Evolutionary conservation across 2,888 invertebrate genomes (phyloP).

Genomic region (Parthenolecanium corni): DNA sequence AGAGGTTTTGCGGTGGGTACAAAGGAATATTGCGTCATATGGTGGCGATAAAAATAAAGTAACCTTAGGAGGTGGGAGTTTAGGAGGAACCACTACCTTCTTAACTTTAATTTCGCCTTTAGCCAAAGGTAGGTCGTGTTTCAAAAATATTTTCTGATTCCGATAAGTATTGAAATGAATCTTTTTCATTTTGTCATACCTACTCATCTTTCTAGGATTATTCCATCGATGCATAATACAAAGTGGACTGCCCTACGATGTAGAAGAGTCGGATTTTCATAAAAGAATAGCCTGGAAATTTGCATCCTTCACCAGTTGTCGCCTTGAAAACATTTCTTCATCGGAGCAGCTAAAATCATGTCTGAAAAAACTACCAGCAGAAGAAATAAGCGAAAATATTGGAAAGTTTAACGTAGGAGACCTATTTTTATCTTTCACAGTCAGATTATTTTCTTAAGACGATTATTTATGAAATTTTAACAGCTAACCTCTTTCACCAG

Average conservation of each 20-base stretch:
- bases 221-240: constrained; percentile 53
- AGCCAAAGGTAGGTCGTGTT: constrained; percentile 27
- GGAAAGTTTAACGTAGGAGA: constrained; percentile 5
- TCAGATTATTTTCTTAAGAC: too few relatives aligned
- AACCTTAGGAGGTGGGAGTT: constrained; percentile 32
- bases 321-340: neutral
- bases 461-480: neutral
- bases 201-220: constrained; percentile 35
- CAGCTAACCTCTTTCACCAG: too few relatives aligned
- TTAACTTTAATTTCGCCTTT: constrained; percentile 31
- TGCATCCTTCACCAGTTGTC: constrained; percentile 53
- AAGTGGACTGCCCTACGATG: constrained; percentile 54
- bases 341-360: constrained; percentile 3
- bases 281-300: constrained; percentile 50
- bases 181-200: neutral
- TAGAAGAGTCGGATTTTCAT: constrained; percentile 44
- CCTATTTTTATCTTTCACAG: too few relatives aligned
- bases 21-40: constrained; percentile 25
- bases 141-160: neutral
- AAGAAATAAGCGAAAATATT: neutral
- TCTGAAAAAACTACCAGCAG: constrained; percentile 11
- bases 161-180: neutral
- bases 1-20: constrained; percentile 29
- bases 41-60: constrained; percentile 30
- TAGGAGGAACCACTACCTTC: constrained; percentile 23